phyloP scores from a whole-genome alignment of 2,888 invertebrate genomes.

The Hydroisotoma schaefferi region DNA sequence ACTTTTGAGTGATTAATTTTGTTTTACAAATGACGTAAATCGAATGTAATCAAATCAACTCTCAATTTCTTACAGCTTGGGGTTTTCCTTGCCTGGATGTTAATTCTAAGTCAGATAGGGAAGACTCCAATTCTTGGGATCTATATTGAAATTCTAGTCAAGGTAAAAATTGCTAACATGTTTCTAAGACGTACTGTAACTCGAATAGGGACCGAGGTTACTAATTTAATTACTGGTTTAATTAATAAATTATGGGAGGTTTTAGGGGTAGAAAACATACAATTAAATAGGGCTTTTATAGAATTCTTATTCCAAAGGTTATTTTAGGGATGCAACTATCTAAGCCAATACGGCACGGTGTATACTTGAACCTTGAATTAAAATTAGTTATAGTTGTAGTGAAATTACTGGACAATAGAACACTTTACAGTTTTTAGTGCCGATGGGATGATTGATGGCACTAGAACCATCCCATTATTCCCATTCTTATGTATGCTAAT shows the following conservation, averaged over 20 bases:
- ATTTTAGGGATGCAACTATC: no score
- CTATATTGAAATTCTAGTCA: conserved; percentile 33
- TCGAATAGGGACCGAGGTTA: neutral
- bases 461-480: neutral
- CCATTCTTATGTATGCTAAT: neutral
- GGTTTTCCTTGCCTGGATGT: conserved; percentile 34
- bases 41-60: no score
- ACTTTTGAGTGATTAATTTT: neutral
- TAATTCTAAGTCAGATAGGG: conserved; percentile 35
- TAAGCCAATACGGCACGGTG: no score
- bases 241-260: neutral
- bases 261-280: neutral
- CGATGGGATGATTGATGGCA: no score
- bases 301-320: no score
- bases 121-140: conserved; percentile 32
- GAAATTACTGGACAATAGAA: no score
- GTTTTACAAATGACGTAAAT: neutral
- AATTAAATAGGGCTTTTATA: no score
- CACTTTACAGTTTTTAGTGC: no score
- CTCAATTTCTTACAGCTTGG: conserved; percentile 35
- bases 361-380: no score
- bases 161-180: no score
- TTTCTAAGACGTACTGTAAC: no score
- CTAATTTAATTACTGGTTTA: neutral
- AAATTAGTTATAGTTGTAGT: no score